phyloP scores from a whole-genome alignment of 1,140 invertebrate species.

The Patella vulgata region DNA sequence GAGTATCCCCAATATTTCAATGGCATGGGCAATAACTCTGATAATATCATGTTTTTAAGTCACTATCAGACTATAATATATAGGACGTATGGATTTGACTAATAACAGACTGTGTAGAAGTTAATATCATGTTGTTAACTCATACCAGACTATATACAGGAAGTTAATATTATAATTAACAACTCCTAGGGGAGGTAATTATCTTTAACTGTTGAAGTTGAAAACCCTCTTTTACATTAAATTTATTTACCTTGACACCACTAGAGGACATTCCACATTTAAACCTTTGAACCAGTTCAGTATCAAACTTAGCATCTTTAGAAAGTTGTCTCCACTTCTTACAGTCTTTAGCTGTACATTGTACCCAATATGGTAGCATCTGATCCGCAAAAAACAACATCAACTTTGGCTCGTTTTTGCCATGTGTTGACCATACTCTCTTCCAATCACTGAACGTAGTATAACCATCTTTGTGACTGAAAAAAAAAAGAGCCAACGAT shows the following conservation, averaged over 20 bases:
- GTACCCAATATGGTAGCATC: constrained; percentile 65
- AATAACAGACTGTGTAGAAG: too few species aligned
- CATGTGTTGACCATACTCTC: constrained; percentile 58
- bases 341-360: constrained; percentile 55
- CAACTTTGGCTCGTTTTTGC: constrained; percentile 49
- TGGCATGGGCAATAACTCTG: too few species aligned
- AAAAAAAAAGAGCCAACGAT: constrained; percentile 20
- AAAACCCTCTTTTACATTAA: too few species aligned
- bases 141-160: too few species aligned
- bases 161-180: too few species aligned
- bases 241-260: constrained; percentile 36
- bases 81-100: too few species aligned
- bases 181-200: too few species aligned
- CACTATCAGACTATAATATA: too few species aligned
- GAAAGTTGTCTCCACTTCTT: constrained; percentile 62
- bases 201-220: too few species aligned
- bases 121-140: too few species aligned
- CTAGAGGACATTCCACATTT: constrained; percentile 47
- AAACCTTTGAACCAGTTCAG: constrained; percentile 53
- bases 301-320: constrained; percentile 38
- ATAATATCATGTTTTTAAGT: too few species aligned
- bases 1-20: too few species aligned
- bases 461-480: constrained; percentile 63
- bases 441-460: constrained; percentile 60
- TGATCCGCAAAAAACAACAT: constrained; percentile 53